Base-by-base conservation (phyloP, 2,797 vertebrate species). In the Arctocebus calabarensis region DNA sequence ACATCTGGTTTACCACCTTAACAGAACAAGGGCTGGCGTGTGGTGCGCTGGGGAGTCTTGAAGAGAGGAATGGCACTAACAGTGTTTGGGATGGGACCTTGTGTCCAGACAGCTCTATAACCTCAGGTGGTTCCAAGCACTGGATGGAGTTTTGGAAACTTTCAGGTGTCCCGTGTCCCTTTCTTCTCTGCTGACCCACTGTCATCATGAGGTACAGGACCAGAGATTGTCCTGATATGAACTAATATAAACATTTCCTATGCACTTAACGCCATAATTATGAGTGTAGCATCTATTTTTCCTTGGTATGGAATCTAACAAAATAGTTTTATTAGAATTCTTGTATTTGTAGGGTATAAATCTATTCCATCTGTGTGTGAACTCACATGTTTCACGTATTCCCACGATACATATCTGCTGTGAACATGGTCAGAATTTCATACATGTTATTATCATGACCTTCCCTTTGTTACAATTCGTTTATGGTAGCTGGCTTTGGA, bases 311-410 rank as follows among this genome's bases (percentile, higher is more conserved):
- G 61, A 79, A 75, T 78, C 37, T 64, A 52, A 48, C 19, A 48
- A 79, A 79, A 57, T 32, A 64, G 48, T 40, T 89, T 59, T 77
- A 70, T 55, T 40, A 88, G 10, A 78, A 82, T 90, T 94, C 4
- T 22, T 61, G 1, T 90, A 48, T 92, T 87, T 61, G 3, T 61
- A 45, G 27, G 45, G 12, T 43, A 95, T 59, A 85, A 92, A 82
- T 6, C 34, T 62, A 64, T 37, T 61, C 7, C 61, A 37, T 59
- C 59, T 88, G 55, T 32, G 17, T 43, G 29, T 82, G 20, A 84
- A 81, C 12, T 74, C 3, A 83, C 2, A 27, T 43, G 19, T 66
- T 95, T 70, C 20, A 82, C 27, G 12, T 83, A 27, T 68, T 93
- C 57, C 7, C 66, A 43, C 86, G 71, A 75, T 75, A 64, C 61